A percentile compares a stretch with the other conserved stretches of the same genome.
phyloP scores from a whole-genome alignment of 1,140 invertebrate genomes.

The Drosophila kurseongensis region DNA sequence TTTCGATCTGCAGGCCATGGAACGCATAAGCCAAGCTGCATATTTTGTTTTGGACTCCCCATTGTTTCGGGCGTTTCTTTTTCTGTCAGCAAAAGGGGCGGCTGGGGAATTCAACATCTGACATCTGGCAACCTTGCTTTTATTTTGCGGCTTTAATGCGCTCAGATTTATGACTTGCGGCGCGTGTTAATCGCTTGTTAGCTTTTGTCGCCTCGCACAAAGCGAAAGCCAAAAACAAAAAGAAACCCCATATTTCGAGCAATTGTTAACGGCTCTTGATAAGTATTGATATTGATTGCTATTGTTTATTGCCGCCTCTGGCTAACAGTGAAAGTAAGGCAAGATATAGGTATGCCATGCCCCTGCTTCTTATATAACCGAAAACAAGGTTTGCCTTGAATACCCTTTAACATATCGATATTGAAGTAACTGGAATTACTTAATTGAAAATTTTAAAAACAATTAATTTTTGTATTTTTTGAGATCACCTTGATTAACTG shows the following conservation, averaged over 20 bases:
- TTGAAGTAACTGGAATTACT: neutral
- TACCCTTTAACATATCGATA: conserved; percentile 9
- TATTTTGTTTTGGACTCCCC: conserved; percentile 47
- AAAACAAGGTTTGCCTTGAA: conserved; percentile 14
- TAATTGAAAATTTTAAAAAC: conserved; percentile 1
- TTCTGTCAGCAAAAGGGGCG: conserved; percentile 11
- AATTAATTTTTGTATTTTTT: conserved; percentile 14
- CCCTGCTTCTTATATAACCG: conserved; percentile 28
- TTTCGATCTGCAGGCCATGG: conserved; percentile 8
- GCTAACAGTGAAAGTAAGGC: conserved; percentile 56
- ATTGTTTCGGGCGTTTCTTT: conserved; percentile 57
- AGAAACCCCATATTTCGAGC: conserved; percentile 39
- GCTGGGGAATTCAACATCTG: conserved; percentile 38
- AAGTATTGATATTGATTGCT: conserved; percentile 54
- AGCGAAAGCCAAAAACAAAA: conserved; percentile 27
- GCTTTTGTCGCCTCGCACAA: conserved; percentile 56
- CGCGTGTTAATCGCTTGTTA: conserved; percentile 69
- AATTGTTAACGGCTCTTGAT: conserved; percentile 60
- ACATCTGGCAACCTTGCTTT: conserved; percentile 66
- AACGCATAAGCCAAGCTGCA: conserved; percentile 22
- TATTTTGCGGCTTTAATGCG: conserved; percentile 47
- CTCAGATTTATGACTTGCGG: conserved; percentile 54
- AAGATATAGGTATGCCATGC: conserved; percentile 19
- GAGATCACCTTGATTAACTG: neutral
- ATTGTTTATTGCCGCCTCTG: conserved; percentile 36